A percentile compares a stretch with the other conserved stretches of the same genome.
Conservation (phyloP, 2,797 vertebrate species). For the Myoxocephalus aenaeus region DNA sequence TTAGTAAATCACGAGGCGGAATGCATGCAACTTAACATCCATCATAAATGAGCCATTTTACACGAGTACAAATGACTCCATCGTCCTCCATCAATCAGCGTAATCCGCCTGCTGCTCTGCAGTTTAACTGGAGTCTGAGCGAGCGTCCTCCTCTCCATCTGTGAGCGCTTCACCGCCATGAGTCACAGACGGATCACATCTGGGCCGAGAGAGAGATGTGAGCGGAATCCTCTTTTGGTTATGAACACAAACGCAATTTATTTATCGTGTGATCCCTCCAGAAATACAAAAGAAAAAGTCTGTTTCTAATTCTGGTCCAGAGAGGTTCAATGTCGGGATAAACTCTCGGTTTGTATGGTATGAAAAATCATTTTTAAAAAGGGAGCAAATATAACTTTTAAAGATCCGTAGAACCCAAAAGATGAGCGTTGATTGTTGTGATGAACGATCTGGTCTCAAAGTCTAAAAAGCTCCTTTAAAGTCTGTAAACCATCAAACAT, state of each 20-base stretch:
- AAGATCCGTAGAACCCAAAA: too few species aligned
- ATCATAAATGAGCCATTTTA: conserved; percentile 77
- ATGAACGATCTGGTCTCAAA: too few species aligned
- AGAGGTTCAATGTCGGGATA: too few species aligned
- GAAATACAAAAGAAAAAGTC: not conserved
- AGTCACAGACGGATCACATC: conserved; percentile 34
- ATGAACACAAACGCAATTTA: not conserved
- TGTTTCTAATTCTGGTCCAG: not conserved
- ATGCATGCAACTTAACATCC: conserved; percentile 62
- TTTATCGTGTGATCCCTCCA: not conserved
- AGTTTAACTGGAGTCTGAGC: conserved; percentile 63
- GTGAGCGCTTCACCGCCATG: conserved; percentile 34
- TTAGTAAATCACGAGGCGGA: conserved; percentile 45
- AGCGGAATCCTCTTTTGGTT: not conserved
- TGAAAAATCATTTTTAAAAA: too few species aligned
- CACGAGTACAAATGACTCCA: conserved; percentile 72
- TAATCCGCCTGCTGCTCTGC: conserved; percentile 70
- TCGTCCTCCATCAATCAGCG: conserved; percentile 73
- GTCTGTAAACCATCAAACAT: too few species aligned
- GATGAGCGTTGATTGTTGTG: too few species aligned
- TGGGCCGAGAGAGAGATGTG: conserved; percentile 8
- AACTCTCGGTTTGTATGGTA: too few species aligned
- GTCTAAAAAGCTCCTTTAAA: too few species aligned
- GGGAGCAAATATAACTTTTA: not conserved
- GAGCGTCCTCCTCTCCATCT: conserved; percentile 63